Evolutionary conservation across 2,888 invertebrate species (phyloP), one percentile per base, ranked within the genome.

Genomic region (Ophion slaviceki): DNA sequence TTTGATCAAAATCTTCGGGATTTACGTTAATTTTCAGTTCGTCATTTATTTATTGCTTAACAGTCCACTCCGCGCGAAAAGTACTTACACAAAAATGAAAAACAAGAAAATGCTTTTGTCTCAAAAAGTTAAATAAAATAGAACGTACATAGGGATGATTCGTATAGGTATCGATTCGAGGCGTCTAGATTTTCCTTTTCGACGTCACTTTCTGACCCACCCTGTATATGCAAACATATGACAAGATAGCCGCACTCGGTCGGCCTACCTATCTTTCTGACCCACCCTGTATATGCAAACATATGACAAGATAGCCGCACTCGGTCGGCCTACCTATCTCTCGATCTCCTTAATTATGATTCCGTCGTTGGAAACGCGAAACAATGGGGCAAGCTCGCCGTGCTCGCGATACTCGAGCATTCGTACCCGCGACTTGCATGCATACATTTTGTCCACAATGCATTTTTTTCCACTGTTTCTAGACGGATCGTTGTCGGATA

Each of bases 291-390:
- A 36, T 11, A 62, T 45, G 20, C 14, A 45, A 20, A 45, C 24
- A 45, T 10, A 45, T 36, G 10, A 45, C 24, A 11, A 62, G 20
- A 20, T 20, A 20, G 67, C 8, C 67, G 40, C 89, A 89, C 89
- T 90, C 89, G 88, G 87, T 86, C 87, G 87, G 77, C 84, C 86
- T 82, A 79, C 72, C 87, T 91, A 91, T 91, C 91, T 85, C 84
- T 82, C 86, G 87, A 92, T 92, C 92, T 91, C 78, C 88, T 91
- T 90, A 92, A 92, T 92, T 92, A 91, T 90, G 87, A 92, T 91
- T 91, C 90, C 40, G 40, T 40, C 89, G 89, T 89, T 88, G 89
- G 87, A 90, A 88, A 89, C 84, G 85, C 86, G 85, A 90, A 90
- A 91, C 91, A 91, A 91, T 91, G 88, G 90, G 79, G 71, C 83